A percentile compares a stretch with the other conserved stretches of the same genome.
Conservation (phyloP, 2,113 vertebrate genomes). For the human region GRCh38 chr13:25856501-25857000, state of each 20-base stretch:
- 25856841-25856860: neutral
- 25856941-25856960: neutral
- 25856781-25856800: neutral
- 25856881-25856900: fast-evolving
- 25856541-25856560: neutral
- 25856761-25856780: neutral
- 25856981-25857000: neutral
- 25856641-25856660: neutral
- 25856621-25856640: neutral
- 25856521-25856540: too few species aligned
- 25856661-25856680: neutral
- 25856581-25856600: neutral
- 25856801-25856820: neutral
- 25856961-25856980: neutral
- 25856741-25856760: neutral
- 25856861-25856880: neutral
- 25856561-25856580: neutral
- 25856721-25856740: neutral
- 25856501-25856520: too few species aligned
- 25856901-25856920: neutral
- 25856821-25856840: neutral
- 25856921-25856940: neutral
- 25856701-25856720: neutral
- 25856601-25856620: too few species aligned
- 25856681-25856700: neutral